phyloP scores from a whole-genome alignment of 2,888 invertebrate genomes.

The Drosophila testacea region DNA sequence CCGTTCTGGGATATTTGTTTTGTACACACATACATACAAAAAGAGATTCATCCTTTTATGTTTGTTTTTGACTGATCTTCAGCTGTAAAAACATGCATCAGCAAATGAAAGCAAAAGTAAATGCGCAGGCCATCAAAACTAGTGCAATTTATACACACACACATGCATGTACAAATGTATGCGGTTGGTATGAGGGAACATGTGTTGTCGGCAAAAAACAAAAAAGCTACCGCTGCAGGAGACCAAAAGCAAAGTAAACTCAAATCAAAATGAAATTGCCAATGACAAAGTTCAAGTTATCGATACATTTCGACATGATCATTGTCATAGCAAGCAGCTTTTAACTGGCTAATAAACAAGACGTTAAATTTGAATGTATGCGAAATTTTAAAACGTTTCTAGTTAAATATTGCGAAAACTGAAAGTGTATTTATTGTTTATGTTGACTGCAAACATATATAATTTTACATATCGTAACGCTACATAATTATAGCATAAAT shows the following conservation, averaged over 20 bases:
- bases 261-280: slow-evolving; percentile 12
- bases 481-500: not conserved
- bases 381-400: not conserved
- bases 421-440: not conserved
- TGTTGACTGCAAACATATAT: not conserved
- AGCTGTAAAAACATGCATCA: slow-evolving; percentile 35
- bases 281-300: slow-evolving; percentile 37
- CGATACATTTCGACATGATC: slow-evolving; percentile 33
- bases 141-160: not conserved
- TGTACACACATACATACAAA: not conserved
- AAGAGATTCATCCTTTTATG: slow-evolving; percentile 3
- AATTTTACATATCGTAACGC: not conserved
- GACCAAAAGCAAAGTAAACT: slow-evolving; percentile 14
- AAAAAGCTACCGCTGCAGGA: slow-evolving; percentile 24
- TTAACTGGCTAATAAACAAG: slow-evolving; percentile 17
- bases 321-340: slow-evolving; percentile 38
- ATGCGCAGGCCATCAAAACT: slow-evolving; percentile 3
- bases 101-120: slow-evolving; percentile 22
- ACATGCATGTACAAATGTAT: not conserved
- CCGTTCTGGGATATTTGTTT: not conserved
- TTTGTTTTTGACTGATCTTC: slow-evolving; percentile 26
- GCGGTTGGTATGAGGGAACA: slow-evolving; percentile 8
- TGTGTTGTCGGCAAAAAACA: slow-evolving; percentile 31
- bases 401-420: not conserved
- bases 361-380: slow-evolving; percentile 31